phyloP scores from a whole-genome alignment of 2,888 invertebrate genomes.

The Torymus texanus region DNA sequence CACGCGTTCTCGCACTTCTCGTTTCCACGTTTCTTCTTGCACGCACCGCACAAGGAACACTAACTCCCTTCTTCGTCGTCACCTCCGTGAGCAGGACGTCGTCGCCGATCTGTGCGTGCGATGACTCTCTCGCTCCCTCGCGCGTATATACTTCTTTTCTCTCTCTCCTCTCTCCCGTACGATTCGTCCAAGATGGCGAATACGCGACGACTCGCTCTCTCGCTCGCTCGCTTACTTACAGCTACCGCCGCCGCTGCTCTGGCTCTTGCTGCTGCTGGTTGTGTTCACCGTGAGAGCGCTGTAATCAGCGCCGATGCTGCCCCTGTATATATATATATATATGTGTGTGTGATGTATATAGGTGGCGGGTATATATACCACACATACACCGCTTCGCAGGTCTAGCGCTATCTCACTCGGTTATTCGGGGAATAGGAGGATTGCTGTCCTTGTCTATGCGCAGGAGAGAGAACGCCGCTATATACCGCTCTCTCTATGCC shows the following conservation, averaged over 20 bases:
- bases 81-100: no score
- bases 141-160: not conserved
- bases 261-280: not conserved
- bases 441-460: no score
- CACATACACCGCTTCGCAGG: no score
- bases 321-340: no score
- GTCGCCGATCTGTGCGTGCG: not conserved
- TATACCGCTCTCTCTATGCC: slow-evolving; percentile 63
- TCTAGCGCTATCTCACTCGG: no score
- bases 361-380: no score
- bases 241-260: not conserved
- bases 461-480: not conserved
- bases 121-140: not conserved
- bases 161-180: slow-evolving; percentile 66
- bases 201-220: slow-evolving; percentile 74
- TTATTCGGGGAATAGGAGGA: no score
- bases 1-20: no score
- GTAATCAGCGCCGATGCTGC: no score
- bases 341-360: no score
- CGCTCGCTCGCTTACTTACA: slow-evolving; percentile 55
- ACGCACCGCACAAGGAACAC: not conserved
- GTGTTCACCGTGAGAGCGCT: not conserved
- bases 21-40: not conserved
- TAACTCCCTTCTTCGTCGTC: not conserved
- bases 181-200: slow-evolving; percentile 77